phyloP scores from a whole-genome alignment of 2,888 invertebrate species.

The Heliconius sara region DNA sequence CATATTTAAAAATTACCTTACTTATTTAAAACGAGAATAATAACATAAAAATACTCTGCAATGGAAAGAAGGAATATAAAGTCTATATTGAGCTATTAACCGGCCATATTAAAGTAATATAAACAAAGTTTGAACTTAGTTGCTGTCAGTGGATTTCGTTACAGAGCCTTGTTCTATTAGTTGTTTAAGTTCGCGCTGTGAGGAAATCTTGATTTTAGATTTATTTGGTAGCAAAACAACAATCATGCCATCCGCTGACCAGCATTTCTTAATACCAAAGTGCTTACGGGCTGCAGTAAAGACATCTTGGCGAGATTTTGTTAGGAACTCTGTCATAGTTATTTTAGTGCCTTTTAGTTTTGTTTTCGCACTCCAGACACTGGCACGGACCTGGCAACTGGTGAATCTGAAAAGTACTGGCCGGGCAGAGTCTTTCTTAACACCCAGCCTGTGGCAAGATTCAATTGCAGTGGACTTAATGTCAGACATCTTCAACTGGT shows the following conservation, averaged over 20 bases:
- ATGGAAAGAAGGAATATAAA: too few species aligned
- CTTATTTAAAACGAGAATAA: too few species aligned
- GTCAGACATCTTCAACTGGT: neutral
- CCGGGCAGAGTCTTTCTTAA: slow-evolving; percentile 15
- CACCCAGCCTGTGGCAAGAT: slow-evolving; percentile 21
- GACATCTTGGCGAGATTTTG: slow-evolving; percentile 1
- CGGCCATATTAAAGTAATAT: neutral
- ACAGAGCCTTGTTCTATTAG: neutral
- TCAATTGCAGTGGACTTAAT: neutral
- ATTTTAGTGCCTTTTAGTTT: slow-evolving; percentile 16
- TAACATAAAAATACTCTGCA: too few species aligned
- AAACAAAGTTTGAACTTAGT: neutral
- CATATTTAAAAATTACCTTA: too few species aligned
- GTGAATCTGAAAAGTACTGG: slow-evolving; percentile 25
- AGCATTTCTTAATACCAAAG: slow-evolving; percentile 23
- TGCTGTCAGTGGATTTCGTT: neutral
- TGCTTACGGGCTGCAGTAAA: slow-evolving; percentile 13
- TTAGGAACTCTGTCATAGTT: slow-evolving; percentile 32
- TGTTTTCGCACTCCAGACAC: slow-evolving; percentile 24
- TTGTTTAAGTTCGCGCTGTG: neutral
- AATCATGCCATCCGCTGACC: slow-evolving; percentile 6
- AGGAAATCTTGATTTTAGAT: slow-evolving; percentile 5
- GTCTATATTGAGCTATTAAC: too few species aligned
- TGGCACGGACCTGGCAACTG: neutral
- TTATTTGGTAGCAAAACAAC: slow-evolving; percentile 17